Evolutionary conservation across 2,797 vertebrate genomes (phyloP).

Genomic region (Gila robusta): DNA sequence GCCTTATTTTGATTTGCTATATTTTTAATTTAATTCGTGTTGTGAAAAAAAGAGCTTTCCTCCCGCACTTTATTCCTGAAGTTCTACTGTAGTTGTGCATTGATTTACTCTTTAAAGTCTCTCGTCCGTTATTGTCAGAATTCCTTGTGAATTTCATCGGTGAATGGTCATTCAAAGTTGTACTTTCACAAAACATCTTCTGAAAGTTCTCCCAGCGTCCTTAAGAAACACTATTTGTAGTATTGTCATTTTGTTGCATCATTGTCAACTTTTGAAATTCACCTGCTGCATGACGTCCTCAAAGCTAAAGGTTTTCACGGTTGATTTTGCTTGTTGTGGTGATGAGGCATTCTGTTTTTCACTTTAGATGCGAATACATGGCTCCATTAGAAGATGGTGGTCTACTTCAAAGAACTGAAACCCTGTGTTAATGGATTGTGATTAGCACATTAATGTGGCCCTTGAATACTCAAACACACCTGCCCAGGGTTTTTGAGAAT

Average conservation of each 20-base stretch:
- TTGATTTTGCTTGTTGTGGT: not conserved
- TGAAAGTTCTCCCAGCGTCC: not conserved
- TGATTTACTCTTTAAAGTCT: conserved; percentile 5
- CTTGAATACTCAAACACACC: conserved; percentile 38
- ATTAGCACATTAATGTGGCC: conserved; percentile 24
- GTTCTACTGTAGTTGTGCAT: not conserved
- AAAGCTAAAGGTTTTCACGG: not conserved
- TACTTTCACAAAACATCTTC: conserved; percentile 10
- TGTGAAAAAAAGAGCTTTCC: not conserved
- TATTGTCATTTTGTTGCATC: conserved; percentile 2
- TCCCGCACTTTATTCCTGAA: not conserved
- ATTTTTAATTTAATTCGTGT: not conserved
- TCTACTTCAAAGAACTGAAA: conserved; percentile 33
- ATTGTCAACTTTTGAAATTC: not conserved
- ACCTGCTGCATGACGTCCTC: not conserved
- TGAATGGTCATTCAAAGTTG: not conserved
- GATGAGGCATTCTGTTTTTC: not conserved
- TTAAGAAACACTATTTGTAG: not conserved
- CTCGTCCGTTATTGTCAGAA: not conserved
- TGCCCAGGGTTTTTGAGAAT: not conserved
- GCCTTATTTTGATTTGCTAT: not conserved
- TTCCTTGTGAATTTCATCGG: not conserved
- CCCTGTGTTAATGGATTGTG: conserved; percentile 22
- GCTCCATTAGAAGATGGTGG: conserved; percentile 20
- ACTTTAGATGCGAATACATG: not conserved